Base-by-base conservation (phyloP, 1,140 invertebrate species). In the Heliconius himera region DNA sequence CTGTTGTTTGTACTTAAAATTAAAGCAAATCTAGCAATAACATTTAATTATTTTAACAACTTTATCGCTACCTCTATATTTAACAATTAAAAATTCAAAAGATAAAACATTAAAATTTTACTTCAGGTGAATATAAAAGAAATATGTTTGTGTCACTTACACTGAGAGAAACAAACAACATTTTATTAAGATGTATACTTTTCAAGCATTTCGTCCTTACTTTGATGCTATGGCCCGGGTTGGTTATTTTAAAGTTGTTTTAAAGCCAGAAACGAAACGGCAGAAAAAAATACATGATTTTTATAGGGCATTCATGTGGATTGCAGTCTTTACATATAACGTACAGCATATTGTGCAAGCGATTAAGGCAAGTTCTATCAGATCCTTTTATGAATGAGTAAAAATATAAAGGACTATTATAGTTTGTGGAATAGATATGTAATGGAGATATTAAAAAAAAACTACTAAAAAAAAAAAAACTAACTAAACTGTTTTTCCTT, bases 241-340 rank as follows among this genome's bases (percentile, higher is more conserved):
- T 36, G 91, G 86, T 2, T 93, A 91, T 81, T 89, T 84, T 74
- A 89, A 91, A 84, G 79, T 86, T 8, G 81, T 89, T 29, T 82
- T 79, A 4, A 85, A 82, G 36, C 38, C 82, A 6, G 46, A 78
- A 16, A 83, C 51, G 8, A 60, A 70, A 26, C 22, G 36, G 33
- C 88, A 85, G 77, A 73, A 70, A 49, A 73, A 11, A 16, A 78
- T 90, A 9, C 89, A 93, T 74, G 81, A 84, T 49, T 76, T 20
- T 16, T 91, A 89, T 78, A 82, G 90, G 11, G 26, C 80, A 38
- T 60, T 90, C 11, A 74, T 88, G 16, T 90, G 84, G 81, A 73
- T 84, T 78, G 46, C 86, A 51, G 84, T 92, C 8, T 18, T 90
- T 26, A 77, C 74, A 11, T 93, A 91, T 78, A 93, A 91, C 74